These are phyloP conservation scores for Anthonomus grandis DNA, from an alignment of 1,140 invertebrate genomes.

Conservation along the genomic window DNA sequence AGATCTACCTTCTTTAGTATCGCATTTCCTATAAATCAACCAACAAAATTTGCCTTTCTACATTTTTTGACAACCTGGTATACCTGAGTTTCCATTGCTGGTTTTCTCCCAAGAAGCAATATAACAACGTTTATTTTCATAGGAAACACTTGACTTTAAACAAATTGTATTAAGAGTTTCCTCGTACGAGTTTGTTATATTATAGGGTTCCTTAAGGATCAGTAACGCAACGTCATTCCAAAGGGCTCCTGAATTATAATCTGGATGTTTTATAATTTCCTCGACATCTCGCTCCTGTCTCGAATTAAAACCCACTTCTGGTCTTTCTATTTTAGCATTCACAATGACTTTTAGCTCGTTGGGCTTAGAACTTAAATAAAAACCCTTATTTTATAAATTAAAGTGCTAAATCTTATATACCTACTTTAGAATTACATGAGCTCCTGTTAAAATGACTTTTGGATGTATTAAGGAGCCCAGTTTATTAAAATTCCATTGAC, in stretches of 20 bases:
- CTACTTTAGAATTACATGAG: no score
- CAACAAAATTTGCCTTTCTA: slow-evolving; percentile 16
- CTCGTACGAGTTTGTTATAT: slow-evolving; percentile 52
- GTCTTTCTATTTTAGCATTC: slow-evolving; percentile 72
- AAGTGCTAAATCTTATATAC: no score
- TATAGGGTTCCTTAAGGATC: slow-evolving; percentile 52
- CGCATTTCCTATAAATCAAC: background rate
- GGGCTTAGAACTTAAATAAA: no score
- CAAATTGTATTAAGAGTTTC: slow-evolving; percentile 53
- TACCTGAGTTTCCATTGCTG: background rate
- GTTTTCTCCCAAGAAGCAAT: slow-evolving; percentile 80
- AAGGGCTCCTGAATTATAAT: slow-evolving; percentile 51
- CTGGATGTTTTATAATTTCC: slow-evolving; percentile 55
- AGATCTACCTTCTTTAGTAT: slow-evolving; percentile 53
- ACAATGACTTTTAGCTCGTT: no score
- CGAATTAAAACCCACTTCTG: slow-evolving; percentile 57
- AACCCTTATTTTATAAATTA: no score
- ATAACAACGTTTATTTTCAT: slow-evolving; percentile 55
- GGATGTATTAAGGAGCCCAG: no score
- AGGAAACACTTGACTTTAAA: slow-evolving; percentile 47
- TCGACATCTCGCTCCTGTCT: slow-evolving; percentile 58
- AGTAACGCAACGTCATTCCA: slow-evolving; percentile 61
- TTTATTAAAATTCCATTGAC: no score
- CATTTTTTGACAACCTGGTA: slow-evolving; percentile 62
- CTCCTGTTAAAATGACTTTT: no score